phyloP scores from a whole-genome alignment of 1,140 invertebrate species.

The Lutraria rhynchaena region DNA sequence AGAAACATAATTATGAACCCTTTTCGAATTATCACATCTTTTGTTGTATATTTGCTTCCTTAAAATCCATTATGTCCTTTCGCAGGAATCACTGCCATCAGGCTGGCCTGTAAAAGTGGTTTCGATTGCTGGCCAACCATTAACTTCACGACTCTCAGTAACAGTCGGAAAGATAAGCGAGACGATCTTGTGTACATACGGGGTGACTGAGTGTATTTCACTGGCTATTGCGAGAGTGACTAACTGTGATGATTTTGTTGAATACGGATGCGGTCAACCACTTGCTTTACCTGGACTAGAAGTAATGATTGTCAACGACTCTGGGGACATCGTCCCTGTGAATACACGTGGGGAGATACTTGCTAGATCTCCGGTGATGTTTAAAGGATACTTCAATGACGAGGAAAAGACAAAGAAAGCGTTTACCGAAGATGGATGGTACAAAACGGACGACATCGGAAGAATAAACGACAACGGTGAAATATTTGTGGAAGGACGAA shows the following conservation, averaged over 20 bases:
- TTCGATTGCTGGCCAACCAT: conserved; percentile 8
- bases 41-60: too few relatives aligned
- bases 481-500: conserved; percentile 47
- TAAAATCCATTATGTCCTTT: too few relatives aligned
- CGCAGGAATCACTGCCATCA: background rate
- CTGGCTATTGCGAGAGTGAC: background rate
- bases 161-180: background rate
- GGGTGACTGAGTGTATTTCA: background rate
- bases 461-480: conserved; percentile 60
- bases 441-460: conserved; percentile 81
- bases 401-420: conserved; percentile 78
- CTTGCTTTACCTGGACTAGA: background rate
- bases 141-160: background rate
- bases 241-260: conserved; percentile 2
- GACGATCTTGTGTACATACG: background rate
- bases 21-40: too few relatives aligned
- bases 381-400: conserved; percentile 65
- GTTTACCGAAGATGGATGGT: conserved; percentile 81
- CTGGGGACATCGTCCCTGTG: background rate
- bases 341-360: conserved; percentile 3
- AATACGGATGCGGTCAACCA: conserved; percentile 7
- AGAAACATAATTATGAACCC: too few relatives aligned
- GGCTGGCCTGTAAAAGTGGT: background rate
- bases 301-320: conserved; percentile 10
- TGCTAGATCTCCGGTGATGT: background rate